These are phyloP conservation scores for Ecliptopera silaceata DNA, from an alignment of 2,888 invertebrate genomes.

Conservation along the genomic window DNA sequence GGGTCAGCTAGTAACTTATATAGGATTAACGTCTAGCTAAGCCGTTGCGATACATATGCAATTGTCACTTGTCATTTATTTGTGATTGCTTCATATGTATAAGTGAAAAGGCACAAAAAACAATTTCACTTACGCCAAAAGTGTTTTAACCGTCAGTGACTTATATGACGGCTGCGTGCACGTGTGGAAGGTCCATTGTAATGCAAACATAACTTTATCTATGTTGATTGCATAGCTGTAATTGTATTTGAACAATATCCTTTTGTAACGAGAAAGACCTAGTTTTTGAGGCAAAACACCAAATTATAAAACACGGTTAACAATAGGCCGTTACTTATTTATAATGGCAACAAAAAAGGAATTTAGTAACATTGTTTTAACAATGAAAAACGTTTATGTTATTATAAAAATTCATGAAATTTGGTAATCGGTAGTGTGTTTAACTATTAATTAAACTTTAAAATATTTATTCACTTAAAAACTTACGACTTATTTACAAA, in stretches of 20 bases:
- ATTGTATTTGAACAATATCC: constrained; percentile 78
- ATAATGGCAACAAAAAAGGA: constrained; percentile 50
- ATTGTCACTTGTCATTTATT: too few species aligned
- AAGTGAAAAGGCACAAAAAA: too few species aligned
- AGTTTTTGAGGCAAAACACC: constrained; percentile 71
- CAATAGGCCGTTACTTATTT: constrained; percentile 59
- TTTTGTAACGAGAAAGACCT: constrained; percentile 77
- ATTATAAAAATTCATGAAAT: too few species aligned
- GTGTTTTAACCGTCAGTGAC: not conserved
- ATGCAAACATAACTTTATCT: constrained; percentile 62
- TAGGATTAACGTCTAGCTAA: too few species aligned
- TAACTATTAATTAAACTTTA: too few species aligned
- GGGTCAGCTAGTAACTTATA: too few species aligned
- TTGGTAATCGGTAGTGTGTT: too few species aligned
- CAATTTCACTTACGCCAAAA: too few species aligned
- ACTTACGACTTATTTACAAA: too few species aligned
- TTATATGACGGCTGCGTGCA: not conserved
- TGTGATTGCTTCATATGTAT: too few species aligned
- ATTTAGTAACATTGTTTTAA: constrained; percentile 29
- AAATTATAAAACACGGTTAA: constrained; percentile 67
- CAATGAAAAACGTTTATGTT: constrained; percentile 34
- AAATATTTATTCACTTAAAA: too few species aligned
- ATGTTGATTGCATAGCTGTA: constrained; percentile 71
- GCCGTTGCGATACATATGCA: too few species aligned
- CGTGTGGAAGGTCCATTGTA: constrained; percentile 7